Evolutionary conservation across 2,797 vertebrate species (phyloP).

Genomic region (Limosa lapponica): DNA sequence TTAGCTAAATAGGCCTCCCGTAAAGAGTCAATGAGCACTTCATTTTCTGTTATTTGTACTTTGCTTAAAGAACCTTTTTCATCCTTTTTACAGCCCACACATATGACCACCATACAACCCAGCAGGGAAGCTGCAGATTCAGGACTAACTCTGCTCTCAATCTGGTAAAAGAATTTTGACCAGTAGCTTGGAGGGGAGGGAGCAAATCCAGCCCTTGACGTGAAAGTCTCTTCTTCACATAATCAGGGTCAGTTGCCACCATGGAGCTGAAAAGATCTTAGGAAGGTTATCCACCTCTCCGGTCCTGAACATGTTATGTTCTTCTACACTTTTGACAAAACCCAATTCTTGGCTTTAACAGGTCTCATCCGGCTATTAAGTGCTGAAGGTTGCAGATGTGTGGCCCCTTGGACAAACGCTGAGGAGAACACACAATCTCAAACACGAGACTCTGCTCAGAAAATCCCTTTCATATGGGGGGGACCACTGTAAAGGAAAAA

Average conservation of each 20-base stretch:
- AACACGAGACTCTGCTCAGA: constrained; percentile 5
- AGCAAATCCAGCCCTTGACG: neutral
- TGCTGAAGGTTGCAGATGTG: neutral
- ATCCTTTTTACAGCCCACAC: neutral
- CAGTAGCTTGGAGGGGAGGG: neutral
- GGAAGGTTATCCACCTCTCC: neutral
- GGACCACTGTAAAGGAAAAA: neutral
- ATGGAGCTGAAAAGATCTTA: neutral
- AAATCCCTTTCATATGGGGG: neutral
- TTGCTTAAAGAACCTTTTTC: neutral
- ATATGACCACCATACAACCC: neutral
- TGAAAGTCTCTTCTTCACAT: neutral
- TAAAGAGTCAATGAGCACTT: neutral
- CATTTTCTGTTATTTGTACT: neutral
- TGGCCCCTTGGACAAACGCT: neutral
- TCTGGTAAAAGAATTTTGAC: neutral
- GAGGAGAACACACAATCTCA: constrained; percentile 3
- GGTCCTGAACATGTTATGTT: neutral
- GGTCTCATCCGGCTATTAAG: neutral
- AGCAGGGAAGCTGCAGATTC: neutral
- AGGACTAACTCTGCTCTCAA: neutral
- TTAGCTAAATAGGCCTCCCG: constrained; percentile 11
- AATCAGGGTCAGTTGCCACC: neutral
- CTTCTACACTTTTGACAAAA: neutral
- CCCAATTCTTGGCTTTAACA: fast-evolving